These are phyloP conservation scores for Alviniconcha strummeri DNA, from an alignment of 2,888 invertebrate species.

Conservation along the genomic window DNA sequence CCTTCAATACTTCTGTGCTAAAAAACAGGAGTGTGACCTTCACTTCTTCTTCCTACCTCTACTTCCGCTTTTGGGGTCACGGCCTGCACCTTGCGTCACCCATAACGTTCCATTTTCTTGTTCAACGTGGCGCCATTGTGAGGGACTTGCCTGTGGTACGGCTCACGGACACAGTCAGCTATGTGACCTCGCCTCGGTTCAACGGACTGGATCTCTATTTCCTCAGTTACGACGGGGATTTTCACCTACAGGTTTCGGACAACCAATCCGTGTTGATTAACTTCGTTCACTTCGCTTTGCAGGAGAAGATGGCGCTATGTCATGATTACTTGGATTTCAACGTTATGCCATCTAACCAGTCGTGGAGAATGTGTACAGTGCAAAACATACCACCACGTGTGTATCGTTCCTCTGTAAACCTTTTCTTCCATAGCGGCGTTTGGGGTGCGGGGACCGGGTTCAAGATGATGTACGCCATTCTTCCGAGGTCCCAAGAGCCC, in stretches of 20 bases:
- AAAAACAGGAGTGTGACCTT: background rate
- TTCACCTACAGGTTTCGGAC: background rate
- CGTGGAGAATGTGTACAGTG: background rate
- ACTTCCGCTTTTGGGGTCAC: background rate
- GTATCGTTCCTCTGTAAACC: background rate
- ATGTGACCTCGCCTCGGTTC: background rate
- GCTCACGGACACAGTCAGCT: background rate
- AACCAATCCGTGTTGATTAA: background rate
- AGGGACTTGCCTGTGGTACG: background rate
- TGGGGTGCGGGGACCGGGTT: background rate
- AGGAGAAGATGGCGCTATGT: background rate
- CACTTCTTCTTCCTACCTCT: background rate
- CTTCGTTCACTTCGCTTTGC: background rate
- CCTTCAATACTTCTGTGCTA: background rate
- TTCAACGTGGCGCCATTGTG: background rate
- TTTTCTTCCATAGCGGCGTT: background rate
- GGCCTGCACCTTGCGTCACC: background rate
- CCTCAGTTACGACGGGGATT: constrained; percentile 1
- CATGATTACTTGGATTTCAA: background rate
- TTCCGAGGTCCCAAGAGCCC: background rate
- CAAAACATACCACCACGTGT: background rate
- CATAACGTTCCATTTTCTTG: background rate
- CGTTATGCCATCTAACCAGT: background rate
- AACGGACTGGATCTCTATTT: background rate
- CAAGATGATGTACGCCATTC: constrained; percentile 10